These are phyloP conservation scores for Hemibagrus wyckioides DNA, from an alignment of 2,113 vertebrate genomes.

Conservation along the genomic window DNA sequence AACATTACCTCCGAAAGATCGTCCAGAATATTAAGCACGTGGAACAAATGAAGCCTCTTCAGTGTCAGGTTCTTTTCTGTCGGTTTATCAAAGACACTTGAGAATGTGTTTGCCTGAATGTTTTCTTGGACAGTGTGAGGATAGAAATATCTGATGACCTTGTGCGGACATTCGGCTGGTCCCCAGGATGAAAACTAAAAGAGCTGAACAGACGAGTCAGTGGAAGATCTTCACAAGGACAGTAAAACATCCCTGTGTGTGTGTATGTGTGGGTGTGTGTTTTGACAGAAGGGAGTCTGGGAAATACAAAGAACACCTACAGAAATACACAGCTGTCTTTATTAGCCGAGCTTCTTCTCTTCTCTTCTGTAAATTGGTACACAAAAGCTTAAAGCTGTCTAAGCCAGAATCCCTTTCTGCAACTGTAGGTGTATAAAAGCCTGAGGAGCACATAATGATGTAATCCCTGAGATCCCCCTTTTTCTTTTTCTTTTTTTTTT, in stretches of 20 bases:
- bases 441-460: conserved; percentile 25
- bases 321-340: conserved; percentile 1
- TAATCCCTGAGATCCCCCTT: conserved; percentile 31
- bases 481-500: not conserved
- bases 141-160: not conserved
- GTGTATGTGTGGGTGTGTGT: not conserved
- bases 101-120: not conserved
- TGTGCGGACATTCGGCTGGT: not conserved
- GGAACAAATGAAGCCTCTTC: not conserved
- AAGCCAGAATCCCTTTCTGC: not conserved
- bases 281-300: not conserved
- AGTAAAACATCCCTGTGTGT: not conserved
- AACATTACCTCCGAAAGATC: conserved; percentile 15
- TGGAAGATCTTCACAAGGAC: not conserved
- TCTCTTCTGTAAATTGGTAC: conserved; percentile 14
- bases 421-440: conserved; percentile 37
- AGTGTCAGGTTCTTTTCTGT: not conserved
- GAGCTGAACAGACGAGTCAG: not conserved
- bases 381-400: conserved; percentile 27
- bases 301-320: conserved; percentile 17
- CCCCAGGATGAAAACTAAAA: not conserved
- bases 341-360: not conserved
- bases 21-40: conserved; percentile 27
- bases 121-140: no score
- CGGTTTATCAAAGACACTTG: not conserved